Evolutionary conservation across 2,113 vertebrate genomes (phyloP).

Genomic region (Caretta caretta): DNA sequence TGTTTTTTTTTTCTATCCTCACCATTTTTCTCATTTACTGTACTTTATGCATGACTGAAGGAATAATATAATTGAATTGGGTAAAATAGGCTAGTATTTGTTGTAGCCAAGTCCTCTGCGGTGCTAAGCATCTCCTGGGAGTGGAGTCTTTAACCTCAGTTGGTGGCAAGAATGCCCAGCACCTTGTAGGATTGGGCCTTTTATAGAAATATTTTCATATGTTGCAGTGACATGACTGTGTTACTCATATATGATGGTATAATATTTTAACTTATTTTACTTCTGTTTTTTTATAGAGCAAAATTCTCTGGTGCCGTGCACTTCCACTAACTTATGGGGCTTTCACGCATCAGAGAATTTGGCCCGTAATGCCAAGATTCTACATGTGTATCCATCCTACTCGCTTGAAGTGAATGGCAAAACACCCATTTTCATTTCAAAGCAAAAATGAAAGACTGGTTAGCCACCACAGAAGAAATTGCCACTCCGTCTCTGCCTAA

Average conservation of each 20-base stretch:
- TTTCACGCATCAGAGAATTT: conserved; percentile 4
- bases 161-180: not conserved
- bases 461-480: not conserved
- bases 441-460: not conserved
- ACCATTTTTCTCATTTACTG: conserved; percentile 66
- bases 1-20: conserved; percentile 64
- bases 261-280: not conserved
- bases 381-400: conserved; percentile 34
- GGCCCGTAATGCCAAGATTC: not conserved
- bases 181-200: not conserved
- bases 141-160: not conserved
- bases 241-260: not conserved
- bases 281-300: not conserved
- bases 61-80: conserved; percentile 39
- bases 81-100: not conserved
- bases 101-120: fast-evolving
- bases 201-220: not conserved
- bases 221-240: not conserved
- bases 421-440: fast-evolving
- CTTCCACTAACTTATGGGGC: not conserved
- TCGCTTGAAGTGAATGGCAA: conserved; percentile 16
- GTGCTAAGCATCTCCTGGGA: not conserved
- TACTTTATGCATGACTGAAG: conserved; percentile 10
- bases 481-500: not conserved
- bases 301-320: not conserved